phyloP scores from a whole-genome alignment of 2,113 vertebrate genomes.

The Crotalus viridis region DNA sequence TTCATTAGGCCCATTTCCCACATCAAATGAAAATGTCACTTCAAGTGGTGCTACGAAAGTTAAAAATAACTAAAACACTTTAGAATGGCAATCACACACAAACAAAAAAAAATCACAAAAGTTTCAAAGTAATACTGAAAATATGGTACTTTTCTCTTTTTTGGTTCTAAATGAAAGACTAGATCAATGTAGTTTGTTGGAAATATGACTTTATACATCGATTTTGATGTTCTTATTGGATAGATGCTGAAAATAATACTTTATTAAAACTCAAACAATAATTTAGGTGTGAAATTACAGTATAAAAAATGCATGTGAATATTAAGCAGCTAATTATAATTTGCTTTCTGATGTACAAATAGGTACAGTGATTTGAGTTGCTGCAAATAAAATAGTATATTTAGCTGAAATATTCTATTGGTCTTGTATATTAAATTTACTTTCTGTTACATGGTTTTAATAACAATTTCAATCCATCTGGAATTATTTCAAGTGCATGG shows the following conservation, averaged over 20 bases:
- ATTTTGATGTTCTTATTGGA: conserved; percentile 5
- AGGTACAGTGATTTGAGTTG: background rate
- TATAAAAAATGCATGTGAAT: background rate
- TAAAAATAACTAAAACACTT: background rate
- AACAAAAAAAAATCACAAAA: background rate
- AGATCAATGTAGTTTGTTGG: background rate
- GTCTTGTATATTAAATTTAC: background rate
- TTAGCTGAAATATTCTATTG: background rate
- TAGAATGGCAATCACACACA: background rate
- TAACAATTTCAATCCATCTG: background rate
- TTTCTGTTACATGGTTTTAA: background rate
- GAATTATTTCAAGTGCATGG: background rate
- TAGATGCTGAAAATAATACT: conserved; percentile 3
- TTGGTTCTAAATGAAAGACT: background rate
- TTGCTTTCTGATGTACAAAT: background rate
- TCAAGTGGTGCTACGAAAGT: conserved; percentile 80
- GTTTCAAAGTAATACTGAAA: background rate
- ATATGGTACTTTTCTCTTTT: conserved; percentile 6
- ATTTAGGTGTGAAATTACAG: background rate
- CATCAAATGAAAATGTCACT: conserved; percentile 91
- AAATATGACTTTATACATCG: conserved; percentile 15
- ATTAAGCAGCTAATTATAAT: background rate
- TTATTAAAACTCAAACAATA: background rate
- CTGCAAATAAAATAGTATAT: background rate
- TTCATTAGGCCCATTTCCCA: conserved; percentile 90